Conservation (phyloP, 2,888 invertebrate genomes). For the Malacosoma neustria region DNA sequence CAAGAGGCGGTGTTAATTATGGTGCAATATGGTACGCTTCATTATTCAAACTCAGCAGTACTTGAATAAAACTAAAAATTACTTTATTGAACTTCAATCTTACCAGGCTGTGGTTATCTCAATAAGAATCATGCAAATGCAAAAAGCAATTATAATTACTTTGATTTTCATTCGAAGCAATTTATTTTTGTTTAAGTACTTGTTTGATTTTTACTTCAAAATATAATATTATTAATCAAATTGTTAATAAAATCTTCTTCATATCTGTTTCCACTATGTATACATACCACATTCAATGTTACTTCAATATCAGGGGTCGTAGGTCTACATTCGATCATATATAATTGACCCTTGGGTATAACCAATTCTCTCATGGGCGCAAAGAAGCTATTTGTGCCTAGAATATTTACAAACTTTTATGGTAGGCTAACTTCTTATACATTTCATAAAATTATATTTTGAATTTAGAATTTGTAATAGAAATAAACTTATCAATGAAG, state of each 20-base stretch:
- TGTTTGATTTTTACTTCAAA: neutral
- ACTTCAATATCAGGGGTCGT: constrained; percentile 57
- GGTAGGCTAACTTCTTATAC: constrained; percentile 1
- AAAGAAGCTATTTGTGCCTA: constrained; percentile 54
- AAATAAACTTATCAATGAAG: constrained; percentile 5
- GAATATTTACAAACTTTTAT: constrained; percentile 34
- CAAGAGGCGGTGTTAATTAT: neutral
- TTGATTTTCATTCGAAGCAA: neutral
- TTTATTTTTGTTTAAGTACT: constrained; percentile 1
- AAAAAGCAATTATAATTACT: constrained; percentile 21
- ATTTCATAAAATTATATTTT: neutral
- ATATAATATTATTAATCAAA: neutral
- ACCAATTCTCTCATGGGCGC: constrained; percentile 56
- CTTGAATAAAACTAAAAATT: neutral
- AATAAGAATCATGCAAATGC: constrained; percentile 34
- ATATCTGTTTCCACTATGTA: constrained; percentile 13
- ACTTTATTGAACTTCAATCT: neutral
- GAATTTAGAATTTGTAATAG: neutral
- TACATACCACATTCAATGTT: constrained; percentile 53
- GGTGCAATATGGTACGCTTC: constrained; percentile 19
- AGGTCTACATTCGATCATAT: constrained; percentile 63
- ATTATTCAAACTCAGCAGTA: neutral
- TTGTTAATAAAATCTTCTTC: neutral
- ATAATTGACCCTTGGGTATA: constrained; percentile 31
- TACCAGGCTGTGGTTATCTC: constrained; percentile 7